phyloP scores from a whole-genome alignment of 2,888 invertebrate species.

The Parascotia fuliginaria region DNA sequence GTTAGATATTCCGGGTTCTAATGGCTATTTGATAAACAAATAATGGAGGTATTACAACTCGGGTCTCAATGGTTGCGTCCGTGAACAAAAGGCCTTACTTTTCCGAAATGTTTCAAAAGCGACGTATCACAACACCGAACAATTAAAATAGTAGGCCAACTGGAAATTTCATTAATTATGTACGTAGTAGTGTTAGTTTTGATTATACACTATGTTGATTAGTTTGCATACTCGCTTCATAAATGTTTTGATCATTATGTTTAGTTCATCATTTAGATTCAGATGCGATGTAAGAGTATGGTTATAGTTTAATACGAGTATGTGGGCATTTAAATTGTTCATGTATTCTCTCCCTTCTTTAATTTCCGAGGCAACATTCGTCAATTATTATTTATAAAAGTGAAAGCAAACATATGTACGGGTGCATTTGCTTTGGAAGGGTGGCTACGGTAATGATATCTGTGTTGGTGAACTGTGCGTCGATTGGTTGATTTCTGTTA shows the following conservation, averaged over 20 bases:
- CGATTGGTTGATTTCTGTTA: constrained; percentile 69
- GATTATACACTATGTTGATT: constrained; percentile 73
- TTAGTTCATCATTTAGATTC: constrained; percentile 20
- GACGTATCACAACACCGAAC: constrained; percentile 77
- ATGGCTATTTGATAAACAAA: constrained; percentile 84
- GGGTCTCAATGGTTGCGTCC: constrained; percentile 68
- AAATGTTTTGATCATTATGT: constrained; percentile 56
- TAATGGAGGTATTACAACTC: constrained; percentile 63
- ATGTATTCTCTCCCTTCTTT: constrained; percentile 63
- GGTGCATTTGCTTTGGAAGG: constrained; percentile 59
- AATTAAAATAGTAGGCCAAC: constrained; percentile 84
- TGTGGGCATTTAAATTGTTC: constrained; percentile 10
- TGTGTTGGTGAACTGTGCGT: constrained; percentile 50
- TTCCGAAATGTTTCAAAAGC: constrained; percentile 82
- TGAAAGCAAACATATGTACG: constrained; percentile 81
- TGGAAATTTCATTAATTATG: constrained; percentile 84
- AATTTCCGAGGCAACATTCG: constrained; percentile 63
- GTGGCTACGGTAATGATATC: constrained; percentile 67
- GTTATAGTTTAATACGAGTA: constrained; percentile 12
- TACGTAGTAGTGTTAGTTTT: constrained; percentile 67
- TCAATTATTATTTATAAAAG: constrained; percentile 79
- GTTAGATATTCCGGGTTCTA: constrained; percentile 66
- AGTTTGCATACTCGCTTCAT: constrained; percentile 67
- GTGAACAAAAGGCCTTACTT: constrained; percentile 77
- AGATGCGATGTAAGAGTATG: background rate